phyloP scores from a whole-genome alignment of 2,888 invertebrate species.

The Dicyrtomina minuta region DNA sequence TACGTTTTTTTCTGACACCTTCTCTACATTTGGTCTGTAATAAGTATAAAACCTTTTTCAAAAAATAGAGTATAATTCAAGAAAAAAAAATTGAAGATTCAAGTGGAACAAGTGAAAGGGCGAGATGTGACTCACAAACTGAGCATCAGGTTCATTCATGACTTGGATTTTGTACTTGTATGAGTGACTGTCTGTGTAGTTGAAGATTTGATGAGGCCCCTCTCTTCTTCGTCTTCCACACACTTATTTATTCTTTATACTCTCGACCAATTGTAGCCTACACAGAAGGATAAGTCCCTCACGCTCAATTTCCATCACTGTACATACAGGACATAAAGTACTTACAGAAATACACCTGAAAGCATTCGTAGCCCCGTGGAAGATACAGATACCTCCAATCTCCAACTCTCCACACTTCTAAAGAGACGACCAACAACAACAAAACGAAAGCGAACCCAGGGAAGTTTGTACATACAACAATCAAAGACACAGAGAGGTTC shows the following conservation, averaged over 20 bases:
- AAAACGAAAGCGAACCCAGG: too few relatives aligned
- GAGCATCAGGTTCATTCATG: conserved; percentile 50
- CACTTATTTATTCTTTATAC: not conserved
- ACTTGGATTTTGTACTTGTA: conserved; percentile 30
- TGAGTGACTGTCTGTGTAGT: conserved; percentile 28
- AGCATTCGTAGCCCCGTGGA: too few relatives aligned
- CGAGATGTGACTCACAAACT: conserved; percentile 42
- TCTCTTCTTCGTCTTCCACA: not conserved
- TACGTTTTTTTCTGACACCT: too few relatives aligned
- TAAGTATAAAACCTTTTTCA: too few relatives aligned
- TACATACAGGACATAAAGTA: too few relatives aligned
- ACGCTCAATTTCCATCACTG: not conserved
- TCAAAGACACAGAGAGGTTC: too few relatives aligned
- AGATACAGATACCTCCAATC: not conserved
- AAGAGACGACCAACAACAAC: not conserved
- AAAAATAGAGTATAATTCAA: not conserved
- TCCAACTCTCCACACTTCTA: not conserved
- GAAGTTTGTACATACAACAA: too few relatives aligned
- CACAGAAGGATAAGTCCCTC: not conserved
- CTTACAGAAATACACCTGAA: too few relatives aligned
- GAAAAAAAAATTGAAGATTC: not conserved
- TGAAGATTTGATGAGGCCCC: not conserved
- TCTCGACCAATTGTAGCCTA: not conserved
- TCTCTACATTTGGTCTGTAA: too few relatives aligned
- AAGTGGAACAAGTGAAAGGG: conserved; percentile 10